Base-by-base conservation (phyloP, 2,888 invertebrate species). In the Phrixothrix hirtus region DNA sequence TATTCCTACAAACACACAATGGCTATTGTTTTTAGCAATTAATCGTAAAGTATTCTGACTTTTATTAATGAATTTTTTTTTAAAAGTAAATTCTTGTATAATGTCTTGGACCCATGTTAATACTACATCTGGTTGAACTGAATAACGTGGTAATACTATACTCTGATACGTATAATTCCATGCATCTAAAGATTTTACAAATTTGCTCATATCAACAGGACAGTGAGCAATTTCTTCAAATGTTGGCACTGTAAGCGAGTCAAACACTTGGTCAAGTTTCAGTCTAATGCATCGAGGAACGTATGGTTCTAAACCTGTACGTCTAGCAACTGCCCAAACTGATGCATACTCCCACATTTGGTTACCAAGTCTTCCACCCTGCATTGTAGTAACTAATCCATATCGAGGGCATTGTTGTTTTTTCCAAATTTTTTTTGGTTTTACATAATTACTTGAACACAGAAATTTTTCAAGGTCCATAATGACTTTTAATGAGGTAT, bases 141-240 rank as follows among this genome's bases (percentile, higher is more conserved):
- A 76, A 64, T 80, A 79, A 46, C 76, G 75, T 46, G 80, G 81
- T 62, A 82, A 72, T 57, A 81, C 75, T 54, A 82, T 81, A 63
- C 79, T 81, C 64, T 81, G 81, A 42, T 80, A 78, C 7, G 80
- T 81, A 66, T 76, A 78, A 61, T 79, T 80, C 82, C 81, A 82
- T 30, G 76, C 75, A 31, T 78, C 77, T 42, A 79, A 66, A 2
- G 80, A 78, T 58, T 73, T 77, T 25, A 80, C 78, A 41, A 79
- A 77, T 35, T 75, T 75, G 10, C 73, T 71, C 51, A 77, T 69
- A 50, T 77, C 76, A 10, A 81, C 70, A 1, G 77, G 78, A 60
- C 82, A 83, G 58, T 78, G 78, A 13, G 79, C 76, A 41, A 82
- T 81, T 61, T 79, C 79, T 57, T 79, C 79, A 34, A 82, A 74